phyloP scores from a whole-genome alignment of 2,113 vertebrate species.

The Heterotis niloticus region DNA sequence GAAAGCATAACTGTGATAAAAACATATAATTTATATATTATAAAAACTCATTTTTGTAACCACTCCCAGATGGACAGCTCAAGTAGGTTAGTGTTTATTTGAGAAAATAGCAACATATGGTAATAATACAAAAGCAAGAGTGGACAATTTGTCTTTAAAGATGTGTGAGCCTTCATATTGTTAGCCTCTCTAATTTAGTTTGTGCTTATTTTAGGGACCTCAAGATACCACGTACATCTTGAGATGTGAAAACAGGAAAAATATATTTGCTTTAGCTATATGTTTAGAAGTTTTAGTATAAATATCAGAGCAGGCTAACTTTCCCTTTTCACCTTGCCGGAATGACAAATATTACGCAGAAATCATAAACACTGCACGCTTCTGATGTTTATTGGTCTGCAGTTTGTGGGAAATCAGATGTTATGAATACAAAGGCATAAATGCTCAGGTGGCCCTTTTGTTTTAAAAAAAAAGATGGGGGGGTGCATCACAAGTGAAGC shows the following conservation, averaged over 20 bases:
- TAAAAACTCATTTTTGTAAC: not conserved
- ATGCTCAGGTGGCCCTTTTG: not conserved
- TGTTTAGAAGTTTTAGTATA: not conserved
- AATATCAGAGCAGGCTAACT: not conserved
- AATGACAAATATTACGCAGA: not conserved
- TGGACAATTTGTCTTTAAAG: not conserved
- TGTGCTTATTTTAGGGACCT: not conserved
- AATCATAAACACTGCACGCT: not conserved
- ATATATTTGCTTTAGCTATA: not conserved
- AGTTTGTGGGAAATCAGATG: not conserved
- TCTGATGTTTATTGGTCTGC: not conserved
- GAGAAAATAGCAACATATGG: not conserved
- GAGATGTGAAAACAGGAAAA: conserved; percentile 3
- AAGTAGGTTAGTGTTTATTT: not conserved
- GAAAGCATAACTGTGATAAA: no score
- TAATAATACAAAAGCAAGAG: not conserved
- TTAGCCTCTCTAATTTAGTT: not conserved
- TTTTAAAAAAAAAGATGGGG: not conserved
- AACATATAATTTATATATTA: not conserved
- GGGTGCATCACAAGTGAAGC: no score
- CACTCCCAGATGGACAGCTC: not conserved
- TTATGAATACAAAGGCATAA: not conserved
- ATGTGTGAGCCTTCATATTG: not conserved
- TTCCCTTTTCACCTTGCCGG: not conserved
- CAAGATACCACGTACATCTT: not conserved